phyloP scores from a whole-genome alignment of 1,140 invertebrate genomes.

The Chelonus insularis region DNA sequence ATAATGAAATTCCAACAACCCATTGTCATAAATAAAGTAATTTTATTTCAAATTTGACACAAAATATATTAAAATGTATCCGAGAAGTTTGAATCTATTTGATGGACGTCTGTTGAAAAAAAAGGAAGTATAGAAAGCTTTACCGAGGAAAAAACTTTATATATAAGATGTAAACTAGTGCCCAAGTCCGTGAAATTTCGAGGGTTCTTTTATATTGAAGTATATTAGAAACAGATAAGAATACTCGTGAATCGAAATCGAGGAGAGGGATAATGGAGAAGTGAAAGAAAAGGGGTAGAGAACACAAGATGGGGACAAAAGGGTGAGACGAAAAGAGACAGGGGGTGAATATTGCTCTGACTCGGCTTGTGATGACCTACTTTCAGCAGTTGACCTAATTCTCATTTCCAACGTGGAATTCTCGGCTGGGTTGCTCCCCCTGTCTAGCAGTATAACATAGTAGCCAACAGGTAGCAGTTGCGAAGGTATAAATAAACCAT shows the following conservation, averaged over 20 bases:
- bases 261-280: neutral
- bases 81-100: no score
- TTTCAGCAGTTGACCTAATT: slow-evolving; percentile 24
- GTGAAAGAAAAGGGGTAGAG: neutral
- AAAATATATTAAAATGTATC: no score
- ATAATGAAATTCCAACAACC: no score
- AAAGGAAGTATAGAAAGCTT: no score
- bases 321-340: slow-evolving; percentile 3
- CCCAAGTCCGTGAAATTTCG: no score
- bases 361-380: slow-evolving; percentile 16
- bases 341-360: neutral
- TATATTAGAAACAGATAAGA: slow-evolving; percentile 9
- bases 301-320: neutral
- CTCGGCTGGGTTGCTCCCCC: neutral
- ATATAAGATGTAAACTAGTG: no score
- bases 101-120: no score
- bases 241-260: slow-evolving; percentile 11
- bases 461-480: slow-evolving; percentile 21
- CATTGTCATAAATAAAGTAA: no score
- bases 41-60: no score
- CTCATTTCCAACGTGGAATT: slow-evolving; percentile 1
- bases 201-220: no score
- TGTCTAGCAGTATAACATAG: neutral
- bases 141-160: no score
- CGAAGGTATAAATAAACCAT: slow-evolving; percentile 1